A percentile compares a stretch with the other conserved stretches of the same genome.
Conservation (phyloP, 2,113 vertebrate species). For the Dascyllus trimaculatus region DNA sequence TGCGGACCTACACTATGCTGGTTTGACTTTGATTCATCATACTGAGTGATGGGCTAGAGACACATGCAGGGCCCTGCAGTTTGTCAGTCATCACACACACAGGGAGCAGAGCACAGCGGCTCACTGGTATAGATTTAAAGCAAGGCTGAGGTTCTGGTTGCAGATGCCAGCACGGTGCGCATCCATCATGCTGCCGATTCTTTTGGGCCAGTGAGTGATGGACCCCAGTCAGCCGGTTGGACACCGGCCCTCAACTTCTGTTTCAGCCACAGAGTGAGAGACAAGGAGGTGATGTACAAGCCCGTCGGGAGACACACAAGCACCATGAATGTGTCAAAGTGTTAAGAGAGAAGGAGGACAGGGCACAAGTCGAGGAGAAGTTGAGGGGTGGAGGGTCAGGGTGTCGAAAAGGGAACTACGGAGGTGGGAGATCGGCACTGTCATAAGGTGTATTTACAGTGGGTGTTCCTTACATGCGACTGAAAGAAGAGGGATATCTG, state of each 20-base stretch:
- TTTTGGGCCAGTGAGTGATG: constrained; percentile 72
- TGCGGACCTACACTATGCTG: constrained; percentile 3
- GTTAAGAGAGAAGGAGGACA: constrained; percentile 49
- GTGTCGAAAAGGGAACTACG: not conserved
- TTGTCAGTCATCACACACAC: constrained; percentile 35
- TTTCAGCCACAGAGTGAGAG: constrained; percentile 70
- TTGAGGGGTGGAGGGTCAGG: not conserved
- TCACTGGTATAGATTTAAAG: constrained; percentile 52
- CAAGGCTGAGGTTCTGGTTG: constrained; percentile 67
- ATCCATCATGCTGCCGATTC: constrained; percentile 72
- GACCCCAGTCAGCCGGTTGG: constrained; percentile 54
- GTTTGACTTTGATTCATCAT: constrained; percentile 37
- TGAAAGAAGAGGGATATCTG: constrained; percentile 4
- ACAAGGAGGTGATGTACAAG: constrained; percentile 63
- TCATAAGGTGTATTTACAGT: constrained; percentile 21
- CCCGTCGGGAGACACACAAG: constrained; percentile 49
- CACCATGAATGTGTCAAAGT: constrained; percentile 64
- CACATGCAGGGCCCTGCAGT: constrained; percentile 33
- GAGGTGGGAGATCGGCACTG: not conserved
- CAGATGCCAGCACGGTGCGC: constrained; percentile 53
- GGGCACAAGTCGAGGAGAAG: not conserved
- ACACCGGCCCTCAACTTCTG: constrained; percentile 53
- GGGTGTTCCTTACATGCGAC: constrained; percentile 12
- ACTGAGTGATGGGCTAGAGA: constrained; percentile 61
- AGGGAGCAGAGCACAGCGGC: constrained; percentile 12